Evolutionary conservation across 2,888 invertebrate species (phyloP).

Genomic region (Agrochola lota): DNA sequence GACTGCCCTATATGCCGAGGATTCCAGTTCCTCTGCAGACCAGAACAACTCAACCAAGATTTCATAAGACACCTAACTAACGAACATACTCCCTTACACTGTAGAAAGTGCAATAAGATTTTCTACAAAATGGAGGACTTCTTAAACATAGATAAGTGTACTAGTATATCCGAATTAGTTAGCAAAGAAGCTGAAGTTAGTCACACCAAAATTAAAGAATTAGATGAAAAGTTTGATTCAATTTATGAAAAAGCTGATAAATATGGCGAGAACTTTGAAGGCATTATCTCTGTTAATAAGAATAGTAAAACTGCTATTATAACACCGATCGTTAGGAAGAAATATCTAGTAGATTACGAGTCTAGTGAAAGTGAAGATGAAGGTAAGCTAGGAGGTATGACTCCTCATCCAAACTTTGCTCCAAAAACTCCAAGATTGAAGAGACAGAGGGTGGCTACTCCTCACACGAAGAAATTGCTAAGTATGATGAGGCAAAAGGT

Average conservation of each 20-base stretch:
- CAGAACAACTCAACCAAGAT: slow-evolving; percentile 75
- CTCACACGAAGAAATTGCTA: slow-evolving; percentile 83
- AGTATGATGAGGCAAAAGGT: slow-evolving; percentile 78
- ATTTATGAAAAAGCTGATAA: slow-evolving; percentile 79
- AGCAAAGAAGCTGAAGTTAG: slow-evolving; percentile 64
- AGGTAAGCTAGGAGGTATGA: slow-evolving; percentile 62
- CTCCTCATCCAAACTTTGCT: slow-evolving; percentile 75
- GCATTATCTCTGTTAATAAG: slow-evolving; percentile 79
- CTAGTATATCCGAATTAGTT: slow-evolving; percentile 83
- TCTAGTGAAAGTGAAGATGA: slow-evolving; percentile 81
- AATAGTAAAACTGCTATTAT: slow-evolving; percentile 83
- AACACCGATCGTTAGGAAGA: slow-evolving; percentile 82
- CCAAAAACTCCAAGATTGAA: slow-evolving; percentile 81
- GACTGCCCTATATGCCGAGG: slow-evolving; percentile 87
- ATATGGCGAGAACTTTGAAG: slow-evolving; percentile 77
- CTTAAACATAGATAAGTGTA: slow-evolving; percentile 80
- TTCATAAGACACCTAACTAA: slow-evolving; percentile 80
- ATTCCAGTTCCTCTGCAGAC: slow-evolving; percentile 79
- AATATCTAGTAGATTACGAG: slow-evolving; percentile 85
- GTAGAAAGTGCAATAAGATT: slow-evolving; percentile 82
- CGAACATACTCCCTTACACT: slow-evolving; percentile 84
- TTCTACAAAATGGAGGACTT: slow-evolving; percentile 85
- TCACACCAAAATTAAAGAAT: slow-evolving; percentile 64
- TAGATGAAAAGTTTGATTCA: slow-evolving; percentile 83
- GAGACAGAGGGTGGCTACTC: slow-evolving; percentile 79